Evolutionary conservation across 2,113 vertebrate genomes (phyloP).

Genomic region (Mandrillus leucophaeus): DNA sequence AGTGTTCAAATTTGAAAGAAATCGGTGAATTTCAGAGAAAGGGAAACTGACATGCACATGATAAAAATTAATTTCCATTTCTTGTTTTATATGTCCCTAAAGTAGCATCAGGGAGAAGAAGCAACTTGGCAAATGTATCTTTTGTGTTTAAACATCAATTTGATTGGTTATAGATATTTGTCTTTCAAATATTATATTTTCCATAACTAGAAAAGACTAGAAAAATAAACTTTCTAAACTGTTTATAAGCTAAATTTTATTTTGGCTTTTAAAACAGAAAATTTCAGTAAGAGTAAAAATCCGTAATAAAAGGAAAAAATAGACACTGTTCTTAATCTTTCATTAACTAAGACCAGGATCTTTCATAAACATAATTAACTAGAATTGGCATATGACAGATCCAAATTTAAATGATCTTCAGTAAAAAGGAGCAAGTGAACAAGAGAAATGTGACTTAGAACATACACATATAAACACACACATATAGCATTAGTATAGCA

Average conservation of each 20-base stretch:
- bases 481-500: not conserved
- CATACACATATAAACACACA: not conserved
- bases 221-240: constrained; percentile 54
- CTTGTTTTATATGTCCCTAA: not conserved
- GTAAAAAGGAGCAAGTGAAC: not conserved
- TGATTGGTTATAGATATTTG: constrained; percentile 52
- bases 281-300: constrained; percentile 32
- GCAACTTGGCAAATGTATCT: constrained; percentile 50
- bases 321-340: not conserved
- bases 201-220: constrained; percentile 34
- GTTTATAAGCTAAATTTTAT: constrained; percentile 23
- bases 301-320: not conserved
- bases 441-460: not conserved
- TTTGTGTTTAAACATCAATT: constrained; percentile 60
- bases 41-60: not conserved
- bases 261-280: constrained; percentile 43
- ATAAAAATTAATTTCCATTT: constrained; percentile 49
- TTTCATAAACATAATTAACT: not conserved
- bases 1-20: not conserved
- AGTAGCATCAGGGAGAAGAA: constrained; percentile 29
- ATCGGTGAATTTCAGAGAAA: not conserved
- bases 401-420: not conserved
- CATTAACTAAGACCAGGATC: constrained; percentile 5
- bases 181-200: constrained; percentile 62
- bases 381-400: not conserved